A percentile compares a stretch with the other conserved stretches of the same genome.
These are phyloP conservation scores for Keiferia lycopersicella DNA, from an alignment of 2,888 invertebrate genomes.

Conservation along the genomic window DNA sequence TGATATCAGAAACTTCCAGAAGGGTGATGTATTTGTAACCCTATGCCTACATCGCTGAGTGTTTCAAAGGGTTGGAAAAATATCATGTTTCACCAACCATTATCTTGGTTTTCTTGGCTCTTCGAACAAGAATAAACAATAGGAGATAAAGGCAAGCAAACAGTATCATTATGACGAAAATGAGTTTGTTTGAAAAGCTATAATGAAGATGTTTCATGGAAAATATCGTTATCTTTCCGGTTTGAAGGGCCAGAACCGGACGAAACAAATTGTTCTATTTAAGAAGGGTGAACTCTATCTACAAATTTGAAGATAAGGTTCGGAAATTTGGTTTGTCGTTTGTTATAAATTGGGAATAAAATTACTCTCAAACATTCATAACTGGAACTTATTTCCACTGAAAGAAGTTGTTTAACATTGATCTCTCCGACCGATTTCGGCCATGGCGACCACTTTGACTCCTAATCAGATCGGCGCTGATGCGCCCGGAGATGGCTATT, in stretches of 20 bases:
- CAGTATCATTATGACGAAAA: conserved; percentile 3
- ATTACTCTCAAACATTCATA: no score
- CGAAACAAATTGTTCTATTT: no score
- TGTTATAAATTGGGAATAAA: no score
- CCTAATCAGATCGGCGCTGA: no score
- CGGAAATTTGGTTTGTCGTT: neutral
- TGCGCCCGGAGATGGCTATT: no score
- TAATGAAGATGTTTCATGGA: neutral
- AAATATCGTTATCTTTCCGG: neutral
- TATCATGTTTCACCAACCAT: conserved; percentile 20
- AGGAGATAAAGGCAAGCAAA: neutral
- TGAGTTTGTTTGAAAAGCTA: neutral
- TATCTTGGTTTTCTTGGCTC: conserved; percentile 1
- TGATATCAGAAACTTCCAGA: no score
- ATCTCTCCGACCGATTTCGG: no score
- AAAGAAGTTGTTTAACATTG: no score
- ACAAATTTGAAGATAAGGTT: no score
- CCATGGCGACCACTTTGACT: no score
- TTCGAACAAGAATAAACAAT: conserved; percentile 4
- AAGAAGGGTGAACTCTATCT: no score
- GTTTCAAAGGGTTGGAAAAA: conserved; percentile 20
- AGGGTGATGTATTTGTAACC: conserved; percentile 2
- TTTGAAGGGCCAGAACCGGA: neutral
- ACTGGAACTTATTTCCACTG: no score
- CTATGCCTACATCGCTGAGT: neutral